phyloP scores from a whole-genome alignment of 2,113 vertebrate genomes.

The Petroica traversi region DNA sequence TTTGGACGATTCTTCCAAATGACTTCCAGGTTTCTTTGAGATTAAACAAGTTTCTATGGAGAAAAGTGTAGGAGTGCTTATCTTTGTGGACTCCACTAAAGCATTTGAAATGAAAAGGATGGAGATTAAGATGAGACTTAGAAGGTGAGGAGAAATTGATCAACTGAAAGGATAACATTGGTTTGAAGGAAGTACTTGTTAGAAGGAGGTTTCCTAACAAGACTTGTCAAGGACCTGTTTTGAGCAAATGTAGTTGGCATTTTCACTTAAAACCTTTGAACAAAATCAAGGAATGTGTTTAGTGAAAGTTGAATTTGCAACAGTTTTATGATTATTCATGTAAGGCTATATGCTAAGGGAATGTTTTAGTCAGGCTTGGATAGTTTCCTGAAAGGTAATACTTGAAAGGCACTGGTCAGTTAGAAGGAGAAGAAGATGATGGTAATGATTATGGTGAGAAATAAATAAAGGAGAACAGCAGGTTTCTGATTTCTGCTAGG shows the following conservation, averaged over 20 bases:
- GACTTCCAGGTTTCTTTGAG: background rate
- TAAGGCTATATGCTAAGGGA: background rate
- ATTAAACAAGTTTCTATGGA: background rate
- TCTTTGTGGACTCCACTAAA: background rate
- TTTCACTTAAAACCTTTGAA: background rate
- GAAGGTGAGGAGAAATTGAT: background rate
- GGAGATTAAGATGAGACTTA: background rate
- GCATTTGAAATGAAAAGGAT: background rate
- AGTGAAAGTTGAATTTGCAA: background rate
- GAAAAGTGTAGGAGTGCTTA: background rate
- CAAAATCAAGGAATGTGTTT: background rate
- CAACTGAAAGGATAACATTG: background rate
- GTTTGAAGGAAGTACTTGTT: background rate
- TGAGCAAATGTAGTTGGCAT: background rate
- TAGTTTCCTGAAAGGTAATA: background rate
- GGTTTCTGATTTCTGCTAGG: background rate
- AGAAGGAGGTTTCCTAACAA: background rate
- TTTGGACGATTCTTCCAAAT: background rate
- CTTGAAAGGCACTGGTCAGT: background rate
- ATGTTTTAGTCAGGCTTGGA: background rate
- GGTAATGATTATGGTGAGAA: background rate
- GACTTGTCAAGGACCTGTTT: background rate
- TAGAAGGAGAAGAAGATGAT: background rate
- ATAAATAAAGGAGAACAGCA: background rate
- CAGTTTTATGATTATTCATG: background rate